Evolutionary conservation across 1,140 invertebrate species (phyloP), one percentile per base, ranked within the genome.

Genomic region (Caenorhabditis elegans): DNA sequence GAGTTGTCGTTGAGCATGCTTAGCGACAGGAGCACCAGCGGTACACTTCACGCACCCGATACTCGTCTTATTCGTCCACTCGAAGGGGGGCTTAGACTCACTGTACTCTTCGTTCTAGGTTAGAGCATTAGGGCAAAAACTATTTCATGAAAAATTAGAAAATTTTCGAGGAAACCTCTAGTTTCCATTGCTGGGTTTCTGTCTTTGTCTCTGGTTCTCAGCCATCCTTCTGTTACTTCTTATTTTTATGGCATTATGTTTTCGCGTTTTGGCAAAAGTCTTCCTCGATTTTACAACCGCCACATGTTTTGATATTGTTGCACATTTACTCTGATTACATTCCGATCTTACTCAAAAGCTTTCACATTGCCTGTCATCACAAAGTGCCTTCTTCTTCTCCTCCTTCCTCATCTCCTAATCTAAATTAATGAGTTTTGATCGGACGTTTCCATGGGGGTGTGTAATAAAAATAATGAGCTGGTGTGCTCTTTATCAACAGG

Each of bases 381-480:
- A 31, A 70, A 43, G 39, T 43, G 39, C 6, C 15, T n/a, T n/a
- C n/a, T n/a, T n/a, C n/a, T n/a, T n/a, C n/a, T n/a, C n/a, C n/a
- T n/a, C n/a, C n/a, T 17, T 60, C 53, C 13, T 60, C 53, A 31
- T 39, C 26, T n/a, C 34, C n/a, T 70, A 70, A 70, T 70, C 60
- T 39, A 70, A 70, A 70, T 70, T 70, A 70, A 70, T 70, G 60
- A 70, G 60, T 70, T 70, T 70, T 70, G 34, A 11, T 70, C 60
- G 60, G 60, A 70, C 34, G 60, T 70, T 70, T 70, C 60, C 34
- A n/a, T n/a, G n/a, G 26, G 10, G 13, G 31, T 39, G 60, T 70
- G 60, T 70, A 70, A 70, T 39, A 70, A 70, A 70, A 70, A 70
- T 70, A 70, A 70, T 70, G 60, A 70, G 34, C 60, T 70, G 60